Conservation (phyloP, 2,888 invertebrate species). For the Entomobrya proxima region DNA sequence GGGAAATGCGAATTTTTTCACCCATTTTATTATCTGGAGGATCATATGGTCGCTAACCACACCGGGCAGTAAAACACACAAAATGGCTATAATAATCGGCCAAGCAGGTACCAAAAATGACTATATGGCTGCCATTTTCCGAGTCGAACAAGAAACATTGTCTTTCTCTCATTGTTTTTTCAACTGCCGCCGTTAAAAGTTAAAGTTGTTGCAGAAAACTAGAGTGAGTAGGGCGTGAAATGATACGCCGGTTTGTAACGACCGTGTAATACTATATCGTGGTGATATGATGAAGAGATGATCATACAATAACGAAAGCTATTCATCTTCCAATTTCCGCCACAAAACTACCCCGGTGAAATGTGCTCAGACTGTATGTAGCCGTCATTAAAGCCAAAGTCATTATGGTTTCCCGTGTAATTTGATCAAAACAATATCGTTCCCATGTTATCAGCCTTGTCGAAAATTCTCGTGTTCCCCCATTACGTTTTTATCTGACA, state of each 20-base stretch:
- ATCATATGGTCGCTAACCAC: conserved; percentile 16
- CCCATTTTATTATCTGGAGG: not conserved
- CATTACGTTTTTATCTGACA: too few relatives aligned
- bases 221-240: too few relatives aligned
- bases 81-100: not conserved
- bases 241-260: too few relatives aligned
- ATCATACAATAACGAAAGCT: too few relatives aligned
- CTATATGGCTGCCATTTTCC: too few relatives aligned
- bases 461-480: not conserved
- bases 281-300: too few relatives aligned
- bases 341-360: not conserved
- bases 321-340: not conserved
- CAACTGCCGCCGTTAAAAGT: too few relatives aligned
- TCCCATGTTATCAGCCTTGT: not conserved
- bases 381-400: not conserved
- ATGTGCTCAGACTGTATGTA: not conserved
- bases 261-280: too few relatives aligned
- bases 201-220: too few relatives aligned
- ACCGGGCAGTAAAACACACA: not conserved
- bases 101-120: not conserved
- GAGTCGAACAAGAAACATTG: not conserved
- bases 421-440: too few relatives aligned
- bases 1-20: not conserved
- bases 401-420: not conserved
- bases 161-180: too few relatives aligned